These are phyloP conservation scores for Lamprotornis superbus DNA, from an alignment of 2,113 vertebrate genomes.

Conservation along the genomic window DNA sequence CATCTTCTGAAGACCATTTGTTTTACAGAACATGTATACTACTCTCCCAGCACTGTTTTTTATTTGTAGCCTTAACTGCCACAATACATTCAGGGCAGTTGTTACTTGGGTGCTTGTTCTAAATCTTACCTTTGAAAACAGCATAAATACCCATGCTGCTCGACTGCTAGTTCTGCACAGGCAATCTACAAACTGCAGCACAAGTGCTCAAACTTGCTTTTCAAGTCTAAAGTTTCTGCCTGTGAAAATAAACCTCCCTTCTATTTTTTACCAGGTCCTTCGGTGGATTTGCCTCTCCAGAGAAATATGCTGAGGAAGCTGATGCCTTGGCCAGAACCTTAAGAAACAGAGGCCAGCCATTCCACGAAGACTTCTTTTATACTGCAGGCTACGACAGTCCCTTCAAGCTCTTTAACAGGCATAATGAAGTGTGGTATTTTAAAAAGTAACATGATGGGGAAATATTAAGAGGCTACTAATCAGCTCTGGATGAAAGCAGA, in stretches of 20 bases:
- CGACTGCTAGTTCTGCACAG: rapidly evolving
- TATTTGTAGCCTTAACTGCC: not conserved
- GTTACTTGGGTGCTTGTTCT: no score
- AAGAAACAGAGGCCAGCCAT: conserved; percentile 71
- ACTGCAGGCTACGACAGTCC: conserved; percentile 83
- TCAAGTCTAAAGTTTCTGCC: not conserved
- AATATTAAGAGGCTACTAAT: not conserved
- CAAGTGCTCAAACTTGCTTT: not conserved
- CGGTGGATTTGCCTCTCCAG: conserved; percentile 79
- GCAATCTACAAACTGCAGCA: not conserved
- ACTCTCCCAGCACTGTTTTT: not conserved
- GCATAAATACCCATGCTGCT: rapidly evolving
- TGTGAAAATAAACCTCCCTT: not conserved
- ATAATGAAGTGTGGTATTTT: conserved; percentile 84
- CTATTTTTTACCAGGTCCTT: conserved; percentile 68
- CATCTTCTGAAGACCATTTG: rapidly evolving
- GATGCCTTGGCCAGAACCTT: conserved; percentile 74
- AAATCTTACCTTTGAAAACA: not conserved
- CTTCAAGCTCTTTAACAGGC: conserved; percentile 83
- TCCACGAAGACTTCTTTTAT: conserved; percentile 76
- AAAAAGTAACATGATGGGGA: conserved; percentile 31
- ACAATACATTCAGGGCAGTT: not conserved
- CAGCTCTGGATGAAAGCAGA: not conserved
- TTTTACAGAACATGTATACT: not conserved
- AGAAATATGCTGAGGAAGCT: conserved; percentile 76